A percentile compares a stretch with the other conserved stretches of the same genome.
Evolutionary conservation across 2,113 vertebrate species (phyloP).

Genomic region (Rhombomys opimus): DNA sequence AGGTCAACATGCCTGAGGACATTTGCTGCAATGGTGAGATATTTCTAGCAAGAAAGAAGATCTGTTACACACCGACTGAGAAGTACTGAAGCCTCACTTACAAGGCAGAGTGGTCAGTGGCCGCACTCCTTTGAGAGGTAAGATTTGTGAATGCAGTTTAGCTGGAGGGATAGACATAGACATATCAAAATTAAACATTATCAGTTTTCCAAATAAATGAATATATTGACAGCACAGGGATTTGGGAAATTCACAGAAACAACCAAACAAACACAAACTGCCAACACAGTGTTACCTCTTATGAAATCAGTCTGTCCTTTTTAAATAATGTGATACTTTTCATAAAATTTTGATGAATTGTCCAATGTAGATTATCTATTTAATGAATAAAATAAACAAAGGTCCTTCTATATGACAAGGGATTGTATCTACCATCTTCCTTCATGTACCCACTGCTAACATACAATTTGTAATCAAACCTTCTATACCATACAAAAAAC

Average conservation of each 20-base stretch:
- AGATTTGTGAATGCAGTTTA: no score
- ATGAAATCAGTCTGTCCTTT: neutral
- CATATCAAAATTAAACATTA: neutral
- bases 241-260: neutral
- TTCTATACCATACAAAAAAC: neutral
- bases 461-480: neutral
- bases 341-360: neutral
- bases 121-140: no score
- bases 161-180: fast-evolving
- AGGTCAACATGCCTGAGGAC: neutral
- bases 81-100: neutral
- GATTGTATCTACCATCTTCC: neutral
- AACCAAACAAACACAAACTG: neutral
- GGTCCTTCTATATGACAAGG: neutral
- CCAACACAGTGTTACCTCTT: neutral
- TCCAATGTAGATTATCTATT: neutral
- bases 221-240: neutral
- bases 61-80: no score
- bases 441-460: neutral
- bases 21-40: no score
- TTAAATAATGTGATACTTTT: neutral
- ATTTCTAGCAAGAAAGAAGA: neutral
- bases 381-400: neutral
- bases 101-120: fast-evolving
- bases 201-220: neutral